phyloP scores from a whole-genome alignment of 2,888 invertebrate species.

The Choreutis nemorana region DNA sequence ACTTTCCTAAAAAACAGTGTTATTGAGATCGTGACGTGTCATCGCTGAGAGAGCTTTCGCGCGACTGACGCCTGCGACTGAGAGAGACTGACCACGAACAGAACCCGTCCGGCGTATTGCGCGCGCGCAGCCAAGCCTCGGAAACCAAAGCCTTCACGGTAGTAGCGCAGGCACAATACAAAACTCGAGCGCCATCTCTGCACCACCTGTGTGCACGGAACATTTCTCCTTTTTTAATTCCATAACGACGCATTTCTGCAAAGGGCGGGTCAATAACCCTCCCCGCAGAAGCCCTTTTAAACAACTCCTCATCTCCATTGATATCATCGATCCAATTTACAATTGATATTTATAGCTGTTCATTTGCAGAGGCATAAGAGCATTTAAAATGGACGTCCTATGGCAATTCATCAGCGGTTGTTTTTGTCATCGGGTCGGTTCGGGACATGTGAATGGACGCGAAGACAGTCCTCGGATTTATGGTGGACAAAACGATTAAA shows the following conservation, averaged over 20 bases:
- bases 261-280: conserved; percentile 45
- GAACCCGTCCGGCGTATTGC: no score
- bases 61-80: conserved; percentile 19
- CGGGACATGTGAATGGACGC: conserved; percentile 31
- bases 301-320: background rate
- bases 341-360: background rate
- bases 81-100: no score
- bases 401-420: conserved; percentile 24
- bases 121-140: no score
- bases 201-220: conserved; percentile 34
- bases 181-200: conserved; percentile 47
- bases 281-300: conserved; percentile 9
- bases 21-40: conserved; percentile 13
- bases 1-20: conserved; percentile 7
- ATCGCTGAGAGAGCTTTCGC: conserved; percentile 19
- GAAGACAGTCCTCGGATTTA: conserved; percentile 14
- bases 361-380: conserved; percentile 4
- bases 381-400: conserved; percentile 21
- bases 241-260: conserved; percentile 44
- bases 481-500: conserved; percentile 17
- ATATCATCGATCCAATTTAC: background rate
- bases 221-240: conserved; percentile 34
- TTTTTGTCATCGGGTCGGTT: conserved; percentile 15
- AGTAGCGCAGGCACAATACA: conserved; percentile 40
- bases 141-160: conserved; percentile 24